phyloP scores from a whole-genome alignment of 2,888 invertebrate species.

The Drosophila limbata region DNA sequence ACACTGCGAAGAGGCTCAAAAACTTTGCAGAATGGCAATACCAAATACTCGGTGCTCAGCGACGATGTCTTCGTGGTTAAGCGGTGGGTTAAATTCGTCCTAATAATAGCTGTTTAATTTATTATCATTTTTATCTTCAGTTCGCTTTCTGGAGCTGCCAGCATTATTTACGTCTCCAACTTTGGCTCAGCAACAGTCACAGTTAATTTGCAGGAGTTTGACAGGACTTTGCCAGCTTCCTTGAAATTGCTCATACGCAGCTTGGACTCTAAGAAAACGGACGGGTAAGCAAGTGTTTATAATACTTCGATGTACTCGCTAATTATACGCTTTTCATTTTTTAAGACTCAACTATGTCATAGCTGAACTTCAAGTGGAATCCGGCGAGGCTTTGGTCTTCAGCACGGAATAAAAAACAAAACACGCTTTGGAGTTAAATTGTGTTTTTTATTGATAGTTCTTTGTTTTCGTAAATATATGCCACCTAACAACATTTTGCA shows the following conservation, averaged over 20 bases:
- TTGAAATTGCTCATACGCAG: conserved; percentile 56
- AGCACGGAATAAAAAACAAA: conserved; percentile 25
- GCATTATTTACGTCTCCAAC: conserved; percentile 69
- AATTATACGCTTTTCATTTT: background rate
- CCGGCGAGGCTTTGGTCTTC: conserved; percentile 52
- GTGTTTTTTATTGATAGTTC: conserved; percentile 47
- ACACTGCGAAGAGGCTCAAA: conserved; percentile 80
- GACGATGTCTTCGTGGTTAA: conserved; percentile 77
- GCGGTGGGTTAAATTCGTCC: conserved; percentile 62
- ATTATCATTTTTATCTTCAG: conserved; percentile 14
- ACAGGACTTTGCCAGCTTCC: conserved; percentile 35
- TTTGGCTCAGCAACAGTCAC: conserved; percentile 49
- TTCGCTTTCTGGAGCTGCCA: conserved; percentile 46
- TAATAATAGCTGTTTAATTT: background rate
- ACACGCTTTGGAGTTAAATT: conserved; percentile 12
- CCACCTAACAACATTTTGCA: conserved; percentile 66
- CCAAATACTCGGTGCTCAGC: conserved; percentile 69
- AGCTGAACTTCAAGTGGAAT: conserved; percentile 15
- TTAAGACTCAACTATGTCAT: conserved; percentile 8
- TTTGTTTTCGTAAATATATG: conserved; percentile 49
- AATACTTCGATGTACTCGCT: background rate
- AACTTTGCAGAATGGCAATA: conserved; percentile 75
- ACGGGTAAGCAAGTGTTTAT: conserved; percentile 40
- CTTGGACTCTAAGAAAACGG: conserved; percentile 36
- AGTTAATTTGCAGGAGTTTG: conserved; percentile 55